Evolutionary conservation across 2,797 vertebrate genomes (phyloP).

Genomic region (Myotis pilosus): DNA sequence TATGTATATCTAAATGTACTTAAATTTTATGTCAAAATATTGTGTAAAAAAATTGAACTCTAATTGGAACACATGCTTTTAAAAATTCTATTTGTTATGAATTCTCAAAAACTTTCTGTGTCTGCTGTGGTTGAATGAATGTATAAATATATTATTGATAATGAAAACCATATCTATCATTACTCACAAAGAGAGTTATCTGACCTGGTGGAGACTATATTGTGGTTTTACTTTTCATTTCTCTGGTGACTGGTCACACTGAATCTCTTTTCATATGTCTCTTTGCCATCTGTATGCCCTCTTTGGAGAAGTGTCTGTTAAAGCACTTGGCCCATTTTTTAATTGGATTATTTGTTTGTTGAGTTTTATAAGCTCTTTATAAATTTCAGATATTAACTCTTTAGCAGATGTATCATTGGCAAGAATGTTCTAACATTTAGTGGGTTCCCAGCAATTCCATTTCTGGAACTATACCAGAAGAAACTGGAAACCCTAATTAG

Average conservation of each 20-base stretch:
- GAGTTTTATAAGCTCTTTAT: neutral
- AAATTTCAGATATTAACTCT: neutral
- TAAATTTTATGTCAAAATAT: slow-evolving; percentile 1
- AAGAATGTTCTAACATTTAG: neutral
- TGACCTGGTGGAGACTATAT: neutral
- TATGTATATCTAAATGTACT: neutral
- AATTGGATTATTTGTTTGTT: neutral
- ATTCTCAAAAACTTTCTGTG: neutral
- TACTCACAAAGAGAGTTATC: neutral
- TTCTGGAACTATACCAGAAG: neutral
- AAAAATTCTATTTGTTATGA: neutral
- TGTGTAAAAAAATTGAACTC: neutral
- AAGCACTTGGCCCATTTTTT: neutral
- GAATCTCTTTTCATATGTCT: neutral
- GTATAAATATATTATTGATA: neutral
- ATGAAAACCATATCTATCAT: neutral
- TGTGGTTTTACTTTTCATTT: neutral
- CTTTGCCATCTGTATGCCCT: neutral
- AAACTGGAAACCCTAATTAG: neutral
- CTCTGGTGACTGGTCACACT: neutral
- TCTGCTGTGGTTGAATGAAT: neutral
- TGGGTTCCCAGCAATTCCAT: neutral
- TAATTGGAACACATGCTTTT: neutral
- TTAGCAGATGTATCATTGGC: neutral
- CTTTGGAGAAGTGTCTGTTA: neutral